Evolutionary conservation across 1,140 invertebrate genomes (phyloP), one percentile per base, ranked within the genome.

Genomic region (Tribolium castaneum): DNA sequence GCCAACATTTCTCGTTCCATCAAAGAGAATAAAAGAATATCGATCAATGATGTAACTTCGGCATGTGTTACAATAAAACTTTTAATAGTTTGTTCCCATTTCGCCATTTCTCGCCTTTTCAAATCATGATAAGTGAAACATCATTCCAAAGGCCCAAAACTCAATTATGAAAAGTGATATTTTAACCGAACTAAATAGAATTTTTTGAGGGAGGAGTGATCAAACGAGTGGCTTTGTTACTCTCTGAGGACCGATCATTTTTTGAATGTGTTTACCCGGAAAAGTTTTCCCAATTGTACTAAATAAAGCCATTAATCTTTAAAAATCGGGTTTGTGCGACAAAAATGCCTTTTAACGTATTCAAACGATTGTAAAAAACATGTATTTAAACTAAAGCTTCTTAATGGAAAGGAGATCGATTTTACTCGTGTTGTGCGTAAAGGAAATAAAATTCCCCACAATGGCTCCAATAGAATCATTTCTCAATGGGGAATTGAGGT

Each of bases 381-480:
- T 35, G 30, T 35, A 66, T 34, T 66, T 66, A 66, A 66, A 66
- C 13, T 66, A 66, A 66, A 66, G 59, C 59, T 66, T 34, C 30
- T 66, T 66, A 66, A 30, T 16, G 34, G 59, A 66, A 39, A 66
- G 59, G 30, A 66, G 45, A 66, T 12, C 30, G 25, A 66, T 66
- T 66, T 66, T 14, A 66, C 45, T 66, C 30, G 1, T 66, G 14
- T 12, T 12, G n/a, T 30, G 25, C 0, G 25, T 30, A 30, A 30
- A 52, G 51, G 51, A 66, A 66, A 59, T n/a, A 30, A 10, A 66
- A 35, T 66, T 25, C 12, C 25, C 34, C 30, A 66, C 59, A 66
- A 66, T 35, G 12, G 59, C 34, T 35, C 35, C 59, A 66, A 66
- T 34, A 34, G 14, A 45, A 75, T 12, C 16, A 9, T n/a, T 19